Evolutionary conservation across 1,140 invertebrate species (phyloP).

Genomic region (Neodiprion lecontei): DNA sequence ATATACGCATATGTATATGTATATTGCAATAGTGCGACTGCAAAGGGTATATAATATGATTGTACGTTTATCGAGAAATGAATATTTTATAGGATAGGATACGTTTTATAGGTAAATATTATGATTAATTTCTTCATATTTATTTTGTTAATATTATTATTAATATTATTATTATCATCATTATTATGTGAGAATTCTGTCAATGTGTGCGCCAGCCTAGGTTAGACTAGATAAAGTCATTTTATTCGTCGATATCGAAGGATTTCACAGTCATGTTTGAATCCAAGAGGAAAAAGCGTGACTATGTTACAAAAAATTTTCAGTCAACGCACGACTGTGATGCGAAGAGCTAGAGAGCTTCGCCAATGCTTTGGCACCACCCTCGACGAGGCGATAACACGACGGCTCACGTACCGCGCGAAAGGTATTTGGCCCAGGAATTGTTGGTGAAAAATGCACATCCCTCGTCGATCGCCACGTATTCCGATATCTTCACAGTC

Average conservation of each 20-base stretch:
- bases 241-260: no score
- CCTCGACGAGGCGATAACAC: not conserved
- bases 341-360: no score
- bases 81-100: not conserved
- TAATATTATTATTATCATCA: not conserved
- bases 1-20: slow-evolving; percentile 27
- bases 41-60: slow-evolving; percentile 31
- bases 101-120: slow-evolving; percentile 1
- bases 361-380: not conserved
- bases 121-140: not conserved
- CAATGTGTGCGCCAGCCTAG: not conserved
- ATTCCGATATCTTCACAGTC: no score
- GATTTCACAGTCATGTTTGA: not conserved
- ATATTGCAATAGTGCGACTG: slow-evolving; percentile 33
- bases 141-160: not conserved
- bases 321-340: not conserved
- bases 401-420: not conserved
- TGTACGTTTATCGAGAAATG: not conserved
- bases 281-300: not conserved
- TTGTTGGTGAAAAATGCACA: not conserved
- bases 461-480: no score
- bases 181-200: not conserved
- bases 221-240: not conserved
- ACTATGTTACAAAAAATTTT: not conserved
- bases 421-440: not conserved